These are phyloP conservation scores for Mustela lutreola DNA, from an alignment of 2,113 vertebrate genomes.

Conservation along the genomic window DNA sequence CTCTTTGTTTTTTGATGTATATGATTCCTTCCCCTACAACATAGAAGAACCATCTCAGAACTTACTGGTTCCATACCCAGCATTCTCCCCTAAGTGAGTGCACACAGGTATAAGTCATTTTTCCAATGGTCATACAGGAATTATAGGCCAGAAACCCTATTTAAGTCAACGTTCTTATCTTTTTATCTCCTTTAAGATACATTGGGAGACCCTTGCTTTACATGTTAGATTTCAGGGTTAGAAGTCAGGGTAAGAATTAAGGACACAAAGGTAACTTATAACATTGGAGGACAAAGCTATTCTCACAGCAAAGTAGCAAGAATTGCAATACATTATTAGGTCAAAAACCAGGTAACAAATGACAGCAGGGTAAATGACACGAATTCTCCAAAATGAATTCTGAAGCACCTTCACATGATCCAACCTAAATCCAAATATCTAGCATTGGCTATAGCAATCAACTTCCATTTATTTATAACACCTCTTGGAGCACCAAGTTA, in stretches of 20 bases:
- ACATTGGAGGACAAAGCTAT: neutral
- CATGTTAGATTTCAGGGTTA: neutral
- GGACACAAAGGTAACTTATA: neutral
- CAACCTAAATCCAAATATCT: neutral
- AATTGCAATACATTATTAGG: neutral
- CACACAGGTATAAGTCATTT: neutral
- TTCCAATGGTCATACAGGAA: too few species aligned
- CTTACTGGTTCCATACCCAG: neutral
- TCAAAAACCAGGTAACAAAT: neutral
- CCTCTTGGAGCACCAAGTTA: neutral
- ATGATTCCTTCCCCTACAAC: neutral
- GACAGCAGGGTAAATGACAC: neutral
- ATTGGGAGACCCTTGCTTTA: neutral
- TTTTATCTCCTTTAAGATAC: neutral
- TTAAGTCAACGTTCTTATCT: neutral
- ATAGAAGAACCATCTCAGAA: neutral
- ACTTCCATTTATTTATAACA: neutral
- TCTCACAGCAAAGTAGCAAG: neutral
- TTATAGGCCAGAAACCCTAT: neutral
- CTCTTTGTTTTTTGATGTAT: neutral
- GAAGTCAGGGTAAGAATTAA: neutral
- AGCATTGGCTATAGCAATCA: neutral
- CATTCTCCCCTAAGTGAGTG: neutral
- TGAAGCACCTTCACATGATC: neutral
- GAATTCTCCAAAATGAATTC: neutral